Evolutionary conservation across 2,797 vertebrate species (phyloP).

Genomic region (Hemibagrus guttatus): DNA sequence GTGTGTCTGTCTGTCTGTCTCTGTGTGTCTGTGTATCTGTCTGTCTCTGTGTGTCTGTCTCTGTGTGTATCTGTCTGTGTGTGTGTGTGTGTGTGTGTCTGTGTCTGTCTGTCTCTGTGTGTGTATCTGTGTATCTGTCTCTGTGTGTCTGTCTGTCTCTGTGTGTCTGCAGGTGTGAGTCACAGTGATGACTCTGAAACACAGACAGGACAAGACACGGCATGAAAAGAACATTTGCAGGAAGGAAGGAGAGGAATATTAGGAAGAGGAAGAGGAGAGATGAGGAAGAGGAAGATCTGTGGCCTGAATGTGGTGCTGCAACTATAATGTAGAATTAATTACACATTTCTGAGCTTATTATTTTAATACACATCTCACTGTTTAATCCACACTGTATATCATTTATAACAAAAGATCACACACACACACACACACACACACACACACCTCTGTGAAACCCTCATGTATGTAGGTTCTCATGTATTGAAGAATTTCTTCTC

Average conservation of each 20-base stretch:
- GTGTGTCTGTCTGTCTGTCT: too few species aligned
- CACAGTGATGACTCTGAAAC: not conserved
- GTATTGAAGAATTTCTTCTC: too few species aligned
- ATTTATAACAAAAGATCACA: not conserved
- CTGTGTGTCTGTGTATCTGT: too few species aligned
- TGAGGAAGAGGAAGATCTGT: not conserved
- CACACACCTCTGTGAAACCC: not conserved
- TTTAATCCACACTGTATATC: not conserved
- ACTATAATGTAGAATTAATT: not conserved
- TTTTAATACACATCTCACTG: not conserved
- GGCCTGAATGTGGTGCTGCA: not conserved
- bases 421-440: conserved; percentile 1
- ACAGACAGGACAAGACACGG: not conserved
- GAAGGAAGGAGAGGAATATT: not conserved
- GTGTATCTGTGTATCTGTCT: not conserved
- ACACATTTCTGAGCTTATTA: conserved; percentile 1
- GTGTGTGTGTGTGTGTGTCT: not conserved
- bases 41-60: not conserved
- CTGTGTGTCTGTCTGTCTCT: not conserved
- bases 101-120: not conserved
- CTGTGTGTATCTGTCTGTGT: not conserved
- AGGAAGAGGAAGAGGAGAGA: not conserved
- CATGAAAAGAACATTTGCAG: not conserved
- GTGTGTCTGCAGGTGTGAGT: not conserved
- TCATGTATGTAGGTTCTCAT: too few species aligned